Conservation (phyloP, 2,113 vertebrate species). For the Heterocephalus glaber region DNA sequence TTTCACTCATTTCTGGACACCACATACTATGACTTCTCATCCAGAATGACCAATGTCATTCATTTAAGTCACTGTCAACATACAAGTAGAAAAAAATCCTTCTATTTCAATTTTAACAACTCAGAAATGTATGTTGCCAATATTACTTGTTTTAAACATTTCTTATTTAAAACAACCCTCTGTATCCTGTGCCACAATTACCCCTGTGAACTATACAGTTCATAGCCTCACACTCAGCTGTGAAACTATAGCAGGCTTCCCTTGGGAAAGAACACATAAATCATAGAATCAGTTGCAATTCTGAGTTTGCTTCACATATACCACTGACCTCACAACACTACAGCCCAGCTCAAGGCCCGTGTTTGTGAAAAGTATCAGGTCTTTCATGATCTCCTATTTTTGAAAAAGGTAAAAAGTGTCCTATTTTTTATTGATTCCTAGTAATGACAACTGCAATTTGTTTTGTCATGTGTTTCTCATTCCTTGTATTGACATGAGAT, state of each 20-base stretch:
- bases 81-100: neutral
- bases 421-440: neutral
- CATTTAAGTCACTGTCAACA: neutral
- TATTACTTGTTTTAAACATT: slow-evolving; percentile 15
- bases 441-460: neutral
- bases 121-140: neutral
- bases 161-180: neutral
- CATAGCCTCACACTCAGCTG: neutral
- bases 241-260: neutral
- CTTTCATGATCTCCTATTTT: neutral
- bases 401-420: neutral
- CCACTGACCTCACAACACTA: neutral
- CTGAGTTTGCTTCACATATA: neutral
- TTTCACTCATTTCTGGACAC: neutral
- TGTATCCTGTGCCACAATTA: neutral
- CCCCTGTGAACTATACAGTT: neutral
- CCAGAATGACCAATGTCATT: neutral
- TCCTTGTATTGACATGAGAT: neutral
- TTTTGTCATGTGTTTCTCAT: neutral
- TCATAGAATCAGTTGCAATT: neutral
- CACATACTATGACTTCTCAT: neutral
- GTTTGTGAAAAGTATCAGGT: neutral
- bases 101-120: neutral
- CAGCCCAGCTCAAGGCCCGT: neutral
- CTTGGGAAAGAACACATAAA: neutral